Conservation (phyloP, 1,140 invertebrate species). For the Drosophila mauritiana region DNA sequence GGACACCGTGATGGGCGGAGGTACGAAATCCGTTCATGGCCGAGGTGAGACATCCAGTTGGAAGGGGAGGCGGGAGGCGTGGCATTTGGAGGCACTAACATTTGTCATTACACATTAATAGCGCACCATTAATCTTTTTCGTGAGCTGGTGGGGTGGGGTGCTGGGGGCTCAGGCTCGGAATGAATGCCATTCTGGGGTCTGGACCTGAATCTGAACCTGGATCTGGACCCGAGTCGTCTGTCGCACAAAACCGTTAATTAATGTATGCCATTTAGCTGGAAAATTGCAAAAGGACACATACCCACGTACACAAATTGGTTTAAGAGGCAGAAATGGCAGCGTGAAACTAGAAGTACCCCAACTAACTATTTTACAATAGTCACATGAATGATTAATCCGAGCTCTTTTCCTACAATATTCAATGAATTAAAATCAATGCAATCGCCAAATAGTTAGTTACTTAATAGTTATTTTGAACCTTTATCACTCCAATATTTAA, state of each 20-base stretch:
- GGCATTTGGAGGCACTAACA: slow-evolving; percentile 61
- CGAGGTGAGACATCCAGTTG: slow-evolving; percentile 40
- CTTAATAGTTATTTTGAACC: too few species aligned
- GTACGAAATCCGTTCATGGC: slow-evolving; percentile 29
- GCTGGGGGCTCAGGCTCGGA: slow-evolving; percentile 45
- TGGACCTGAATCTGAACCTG: slow-evolving; percentile 54
- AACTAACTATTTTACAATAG: neutral
- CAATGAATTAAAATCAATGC: neutral
- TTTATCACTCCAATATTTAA: too few species aligned
- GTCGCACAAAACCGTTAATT: slow-evolving; percentile 75
- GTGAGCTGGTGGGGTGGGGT: slow-evolving; percentile 33
- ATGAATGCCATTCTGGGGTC: slow-evolving; percentile 33
- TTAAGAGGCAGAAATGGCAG: slow-evolving; percentile 14
- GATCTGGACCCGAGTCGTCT: slow-evolving; percentile 61
- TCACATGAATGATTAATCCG: neutral
- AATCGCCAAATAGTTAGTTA: too few species aligned
- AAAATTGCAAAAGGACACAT: slow-evolving; percentile 74
- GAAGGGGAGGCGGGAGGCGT: neutral
- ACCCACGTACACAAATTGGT: slow-evolving; percentile 26
- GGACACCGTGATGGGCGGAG: slow-evolving; percentile 25
- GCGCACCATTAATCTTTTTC: slow-evolving; percentile 80
- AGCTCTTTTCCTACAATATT: too few species aligned
- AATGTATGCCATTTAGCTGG: slow-evolving; percentile 83
- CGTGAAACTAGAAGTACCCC: neutral
- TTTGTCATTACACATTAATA: slow-evolving; percentile 84